Percentiles rank a stretch among this genome's conserved stretches.
phyloP scores from a whole-genome alignment of 2,113 vertebrate species.

The Cricetomys ansorgei region DNA sequence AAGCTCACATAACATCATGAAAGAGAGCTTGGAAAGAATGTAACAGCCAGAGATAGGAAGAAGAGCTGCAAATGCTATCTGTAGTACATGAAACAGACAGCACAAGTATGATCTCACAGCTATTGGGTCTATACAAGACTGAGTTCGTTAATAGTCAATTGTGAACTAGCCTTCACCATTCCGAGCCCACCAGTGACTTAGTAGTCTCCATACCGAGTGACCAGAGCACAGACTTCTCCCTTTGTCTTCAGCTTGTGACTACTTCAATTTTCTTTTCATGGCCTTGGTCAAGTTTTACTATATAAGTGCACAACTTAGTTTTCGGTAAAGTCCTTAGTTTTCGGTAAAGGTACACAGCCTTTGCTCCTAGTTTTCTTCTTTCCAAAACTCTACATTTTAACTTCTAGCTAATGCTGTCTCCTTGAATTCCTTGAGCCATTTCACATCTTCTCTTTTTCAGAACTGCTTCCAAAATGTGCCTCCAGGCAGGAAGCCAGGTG shows the following conservation, averaged over 20 bases:
- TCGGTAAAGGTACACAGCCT: not conserved
- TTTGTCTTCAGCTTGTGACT: not conserved
- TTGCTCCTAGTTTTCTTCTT: not conserved
- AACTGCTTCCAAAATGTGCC: not conserved
- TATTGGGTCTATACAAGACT: not conserved
- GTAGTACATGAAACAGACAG: not conserved
- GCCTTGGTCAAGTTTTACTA: not conserved
- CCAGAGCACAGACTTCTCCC: not conserved
- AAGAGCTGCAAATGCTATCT: not conserved
- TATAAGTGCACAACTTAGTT: not conserved
- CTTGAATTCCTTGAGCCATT: not conserved
- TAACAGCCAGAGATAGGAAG: not conserved
- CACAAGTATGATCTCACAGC: not conserved
- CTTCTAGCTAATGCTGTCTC: not conserved
- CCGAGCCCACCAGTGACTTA: not conserved
- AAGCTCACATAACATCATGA: not conserved
- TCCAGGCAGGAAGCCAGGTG: not conserved
- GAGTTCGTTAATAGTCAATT: not conserved
- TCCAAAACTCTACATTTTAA: not conserved
- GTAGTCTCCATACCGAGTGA: not conserved
- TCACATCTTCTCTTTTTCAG: not conserved
- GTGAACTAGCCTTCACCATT: not conserved
- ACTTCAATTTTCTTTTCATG: not conserved
- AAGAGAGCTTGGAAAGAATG: not conserved
- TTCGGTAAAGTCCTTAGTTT: not conserved